A percentile compares a stretch with the other conserved stretches of the same genome.
These are phyloP conservation scores for Oreotragus oreotragus DNA, from an alignment of 2,113 vertebrate genomes.

Conservation along the genomic window DNA sequence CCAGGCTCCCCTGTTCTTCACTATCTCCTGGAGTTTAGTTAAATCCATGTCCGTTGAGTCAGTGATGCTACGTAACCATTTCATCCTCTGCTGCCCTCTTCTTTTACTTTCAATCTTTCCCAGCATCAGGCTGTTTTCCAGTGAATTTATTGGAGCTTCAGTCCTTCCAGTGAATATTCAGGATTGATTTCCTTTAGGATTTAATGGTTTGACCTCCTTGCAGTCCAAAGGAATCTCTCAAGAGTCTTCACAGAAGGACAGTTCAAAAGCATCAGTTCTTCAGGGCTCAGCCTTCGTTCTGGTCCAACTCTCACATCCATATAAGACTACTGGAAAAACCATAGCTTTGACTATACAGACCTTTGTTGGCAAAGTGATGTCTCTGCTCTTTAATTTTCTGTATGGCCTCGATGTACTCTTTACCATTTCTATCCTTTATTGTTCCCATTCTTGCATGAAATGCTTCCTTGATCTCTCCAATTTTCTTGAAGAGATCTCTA, in stretches of 20 bases:
- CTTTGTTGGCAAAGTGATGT: neutral
- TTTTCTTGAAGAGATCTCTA: neutral
- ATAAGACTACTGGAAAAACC: neutral
- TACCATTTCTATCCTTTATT: neutral
- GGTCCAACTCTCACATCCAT: neutral
- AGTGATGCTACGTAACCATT: no score
- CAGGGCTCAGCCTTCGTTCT: neutral
- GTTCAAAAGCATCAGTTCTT: neutral
- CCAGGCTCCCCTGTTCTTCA: neutral
- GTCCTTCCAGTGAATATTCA: neutral
- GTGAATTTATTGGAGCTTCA: no score
- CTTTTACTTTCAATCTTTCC: no score
- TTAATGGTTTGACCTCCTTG: neutral
- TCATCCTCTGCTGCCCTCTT: no score
- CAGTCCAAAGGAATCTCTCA: neutral
- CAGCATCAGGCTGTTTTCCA: no score
- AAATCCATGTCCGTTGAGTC: neutral
- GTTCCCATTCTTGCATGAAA: neutral
- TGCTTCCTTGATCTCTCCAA: neutral
- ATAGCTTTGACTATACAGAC: neutral
- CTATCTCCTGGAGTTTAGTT: neutral
- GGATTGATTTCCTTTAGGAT: neutral
- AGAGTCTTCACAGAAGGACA: neutral
- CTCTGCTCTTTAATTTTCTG: neutral
- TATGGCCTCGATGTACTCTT: neutral